Percentiles rank a stretch among this genome's conserved stretches.
phyloP scores from a whole-genome alignment of 1,140 invertebrate species.

The Caenorhabditis inopinata region DNA sequence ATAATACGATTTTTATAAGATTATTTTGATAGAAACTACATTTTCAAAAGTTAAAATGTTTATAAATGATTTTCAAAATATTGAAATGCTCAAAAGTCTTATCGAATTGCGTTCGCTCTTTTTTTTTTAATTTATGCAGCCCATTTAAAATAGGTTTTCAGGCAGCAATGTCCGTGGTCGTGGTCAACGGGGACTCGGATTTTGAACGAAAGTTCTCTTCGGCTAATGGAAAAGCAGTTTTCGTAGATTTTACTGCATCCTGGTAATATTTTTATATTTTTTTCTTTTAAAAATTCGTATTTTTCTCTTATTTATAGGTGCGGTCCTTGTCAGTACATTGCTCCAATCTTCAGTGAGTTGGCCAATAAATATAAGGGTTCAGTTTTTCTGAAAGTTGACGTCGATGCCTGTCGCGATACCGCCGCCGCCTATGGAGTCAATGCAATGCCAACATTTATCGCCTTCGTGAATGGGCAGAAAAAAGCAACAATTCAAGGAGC shows the following conservation, averaged over 20 bases:
- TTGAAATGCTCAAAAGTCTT: too few species aligned
- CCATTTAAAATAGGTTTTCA: too few species aligned
- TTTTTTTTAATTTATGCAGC: too few species aligned
- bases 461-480: not conserved
- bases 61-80: too few species aligned
- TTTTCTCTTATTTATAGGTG: not conserved
- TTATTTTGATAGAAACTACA: too few species aligned
- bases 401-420: not conserved
- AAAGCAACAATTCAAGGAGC: not conserved
- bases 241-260: not conserved
- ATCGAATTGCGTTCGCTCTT: too few species aligned
- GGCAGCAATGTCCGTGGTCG: not conserved
- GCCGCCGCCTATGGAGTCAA: not conserved
- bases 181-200: constrained; percentile 2
- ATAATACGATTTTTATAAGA: too few species aligned
- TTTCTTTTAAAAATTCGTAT: too few species aligned
- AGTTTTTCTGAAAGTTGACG: not conserved
- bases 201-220: not conserved
- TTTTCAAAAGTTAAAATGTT: too few species aligned
- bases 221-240: not conserved
- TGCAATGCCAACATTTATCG: not conserved
- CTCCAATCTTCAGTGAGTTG: not conserved
- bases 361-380: not conserved
- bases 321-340: constrained; percentile 2
- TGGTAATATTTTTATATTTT: not conserved